phyloP scores from a whole-genome alignment of 2,113 vertebrate genomes.

The Pelecanoides urinatrix region DNA sequence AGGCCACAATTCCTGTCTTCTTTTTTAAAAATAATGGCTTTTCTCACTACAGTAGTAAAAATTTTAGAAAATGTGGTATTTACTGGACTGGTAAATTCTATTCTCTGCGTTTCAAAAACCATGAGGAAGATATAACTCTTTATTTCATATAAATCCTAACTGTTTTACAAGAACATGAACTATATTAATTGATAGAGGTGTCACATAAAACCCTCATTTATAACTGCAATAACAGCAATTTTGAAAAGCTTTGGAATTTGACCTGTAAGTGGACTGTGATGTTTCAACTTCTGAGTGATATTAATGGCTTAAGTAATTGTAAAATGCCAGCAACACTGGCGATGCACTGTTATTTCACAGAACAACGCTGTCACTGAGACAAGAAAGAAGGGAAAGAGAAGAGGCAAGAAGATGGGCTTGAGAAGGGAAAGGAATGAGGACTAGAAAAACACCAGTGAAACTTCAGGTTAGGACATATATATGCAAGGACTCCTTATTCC shows the following conservation, averaged over 20 bases:
- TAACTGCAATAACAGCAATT: not conserved
- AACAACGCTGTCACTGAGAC: not conserved
- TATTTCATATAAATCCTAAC: not conserved
- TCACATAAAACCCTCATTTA: slow-evolving; percentile 7
- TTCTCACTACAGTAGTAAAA: not conserved
- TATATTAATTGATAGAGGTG: not conserved
- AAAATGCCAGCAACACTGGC: not conserved
- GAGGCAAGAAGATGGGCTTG: not conserved
- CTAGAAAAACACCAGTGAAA: not conserved
- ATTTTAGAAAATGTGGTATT: slow-evolving; percentile 1
- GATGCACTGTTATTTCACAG: not conserved
- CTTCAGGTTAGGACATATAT: not conserved
- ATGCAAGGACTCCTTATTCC: not conserved
- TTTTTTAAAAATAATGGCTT: slow-evolving; percentile 10
- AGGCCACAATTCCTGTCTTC: not conserved
- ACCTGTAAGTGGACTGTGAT: slow-evolving; percentile 33
- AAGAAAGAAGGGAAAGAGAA: not conserved
- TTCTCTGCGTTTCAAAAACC: slow-evolving; percentile 15
- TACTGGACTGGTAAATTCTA: not conserved
- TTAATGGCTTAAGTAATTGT: not conserved
- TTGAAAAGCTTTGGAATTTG: slow-evolving; percentile 49
- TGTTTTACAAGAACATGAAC: slow-evolving; percentile 11
- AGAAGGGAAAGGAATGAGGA: not conserved
- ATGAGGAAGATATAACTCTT: not conserved
- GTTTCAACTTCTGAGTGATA: slow-evolving; percentile 26